phyloP scores from a whole-genome alignment of 2,113 vertebrate genomes.

The Urocynchramus pylzowi region DNA sequence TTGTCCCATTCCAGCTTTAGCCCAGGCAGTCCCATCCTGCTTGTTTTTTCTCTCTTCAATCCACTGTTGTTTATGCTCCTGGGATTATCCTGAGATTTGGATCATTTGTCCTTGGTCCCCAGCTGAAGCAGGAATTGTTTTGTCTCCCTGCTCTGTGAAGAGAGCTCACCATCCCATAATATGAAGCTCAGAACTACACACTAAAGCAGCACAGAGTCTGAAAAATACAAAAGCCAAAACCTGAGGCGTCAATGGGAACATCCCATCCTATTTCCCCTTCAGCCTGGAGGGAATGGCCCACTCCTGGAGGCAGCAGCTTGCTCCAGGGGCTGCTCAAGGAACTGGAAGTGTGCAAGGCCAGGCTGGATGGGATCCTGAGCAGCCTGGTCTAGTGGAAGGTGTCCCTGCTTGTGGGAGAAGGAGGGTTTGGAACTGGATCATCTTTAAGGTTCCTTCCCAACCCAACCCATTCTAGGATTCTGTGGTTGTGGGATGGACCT shows the following conservation, averaged over 20 bases:
- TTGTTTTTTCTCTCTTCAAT: neutral
- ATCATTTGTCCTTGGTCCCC: neutral
- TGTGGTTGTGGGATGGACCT: neutral
- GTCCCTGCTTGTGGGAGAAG: neutral
- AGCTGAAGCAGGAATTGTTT: neutral
- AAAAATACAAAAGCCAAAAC: neutral
- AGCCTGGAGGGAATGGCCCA: accelerated
- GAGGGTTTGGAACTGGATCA: neutral
- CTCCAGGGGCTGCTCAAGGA: neutral
- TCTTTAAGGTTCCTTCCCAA: neutral
- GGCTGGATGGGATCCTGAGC: neutral
- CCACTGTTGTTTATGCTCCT: neutral
- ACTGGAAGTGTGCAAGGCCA: neutral
- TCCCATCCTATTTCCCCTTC: accelerated
- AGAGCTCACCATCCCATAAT: neutral
- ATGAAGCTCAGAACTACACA: accelerated
- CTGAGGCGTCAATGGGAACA: neutral
- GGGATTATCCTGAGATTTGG: neutral
- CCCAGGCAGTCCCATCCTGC: neutral
- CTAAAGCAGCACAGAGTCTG: neutral
- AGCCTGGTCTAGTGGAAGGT: neutral
- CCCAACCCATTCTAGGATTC: neutral
- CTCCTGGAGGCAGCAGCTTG: neutral
- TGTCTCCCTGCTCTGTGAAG: neutral
- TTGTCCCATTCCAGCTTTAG: neutral